A percentile compares a stretch with the other conserved stretches of the same genome.
These are phyloP conservation scores for Virgularia gustaviana DNA, from an alignment of 92 coral and sea anemone genomes.

Conservation along the genomic window DNA sequence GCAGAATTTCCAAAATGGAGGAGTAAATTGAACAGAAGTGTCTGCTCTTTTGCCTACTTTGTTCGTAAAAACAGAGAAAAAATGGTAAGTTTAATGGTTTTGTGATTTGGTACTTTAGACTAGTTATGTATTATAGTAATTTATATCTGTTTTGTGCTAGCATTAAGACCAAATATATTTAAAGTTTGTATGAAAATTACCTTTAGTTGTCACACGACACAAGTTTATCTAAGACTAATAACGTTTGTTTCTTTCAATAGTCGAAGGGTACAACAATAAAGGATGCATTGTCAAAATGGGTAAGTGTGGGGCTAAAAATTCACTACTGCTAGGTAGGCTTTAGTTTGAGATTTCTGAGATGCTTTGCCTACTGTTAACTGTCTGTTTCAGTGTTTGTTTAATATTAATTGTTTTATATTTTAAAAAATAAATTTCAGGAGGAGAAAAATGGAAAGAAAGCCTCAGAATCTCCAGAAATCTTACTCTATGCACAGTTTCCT, in stretches of 20 bases:
- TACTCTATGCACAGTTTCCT: constrained; percentile 89
- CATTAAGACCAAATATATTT: too few species aligned
- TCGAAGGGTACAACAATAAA: constrained; percentile 98
- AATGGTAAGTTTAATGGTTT: constrained; percentile 2
- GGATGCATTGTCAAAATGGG: constrained; percentile 92
- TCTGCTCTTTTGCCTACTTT: neutral
- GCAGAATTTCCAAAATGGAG: neutral
- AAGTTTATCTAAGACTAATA: too few species aligned
- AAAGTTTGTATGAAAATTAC: too few species aligned
- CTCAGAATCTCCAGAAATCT: constrained; percentile 69
- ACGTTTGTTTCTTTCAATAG: too few species aligned
- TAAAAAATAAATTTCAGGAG: too few species aligned
- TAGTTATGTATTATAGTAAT: too few species aligned
- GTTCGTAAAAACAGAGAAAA: neutral
- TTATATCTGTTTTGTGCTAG: too few species aligned
- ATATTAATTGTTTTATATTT: neutral
- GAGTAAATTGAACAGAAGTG: neutral
- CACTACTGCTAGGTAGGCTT: constrained; percentile 6
- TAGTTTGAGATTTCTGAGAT: neutral
- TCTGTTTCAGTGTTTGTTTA: neutral
- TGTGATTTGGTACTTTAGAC: too few species aligned
- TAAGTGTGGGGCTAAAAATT: constrained; percentile 32
- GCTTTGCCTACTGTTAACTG: neutral
- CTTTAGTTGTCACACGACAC: too few species aligned
- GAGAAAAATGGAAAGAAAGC: constrained; percentile 80